Conservation (phyloP, 2,888 invertebrate genomes). For the Perizoma affinitatum region DNA sequence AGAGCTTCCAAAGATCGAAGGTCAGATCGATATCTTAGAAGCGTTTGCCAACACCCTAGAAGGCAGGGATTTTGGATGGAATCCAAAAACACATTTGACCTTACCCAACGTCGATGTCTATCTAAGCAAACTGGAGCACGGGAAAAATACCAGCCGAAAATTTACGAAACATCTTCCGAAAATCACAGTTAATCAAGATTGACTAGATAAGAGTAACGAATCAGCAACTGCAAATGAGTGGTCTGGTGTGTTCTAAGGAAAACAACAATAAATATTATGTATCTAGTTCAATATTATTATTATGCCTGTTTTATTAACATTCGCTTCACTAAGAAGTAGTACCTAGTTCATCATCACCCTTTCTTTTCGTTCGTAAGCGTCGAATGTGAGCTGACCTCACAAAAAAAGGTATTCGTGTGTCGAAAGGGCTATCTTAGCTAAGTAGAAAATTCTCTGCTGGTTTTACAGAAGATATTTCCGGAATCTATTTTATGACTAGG, state of each 20-base stretch:
- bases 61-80: conserved; percentile 48
- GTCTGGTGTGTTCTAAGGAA: conserved; percentile 15
- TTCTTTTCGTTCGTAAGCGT: too few species aligned
- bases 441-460: too few species aligned
- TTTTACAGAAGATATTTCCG: too few species aligned
- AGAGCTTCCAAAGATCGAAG: conserved; percentile 69
- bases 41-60: conserved; percentile 56
- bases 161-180: conserved; percentile 23
- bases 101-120: conserved; percentile 55
- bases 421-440: too few species aligned
- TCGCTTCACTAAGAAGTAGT: background rate
- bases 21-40: conserved; percentile 67
- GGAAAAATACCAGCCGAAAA: conserved; percentile 37
- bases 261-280: conserved; percentile 17
- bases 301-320: background rate
- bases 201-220: conserved; percentile 39
- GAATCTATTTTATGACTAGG: too few species aligned
- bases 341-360: too few species aligned
- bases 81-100: conserved; percentile 46
- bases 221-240: conserved; percentile 3
- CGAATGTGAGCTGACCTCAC: too few species aligned
- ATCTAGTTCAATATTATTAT: background rate
- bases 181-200: conserved; percentile 29
- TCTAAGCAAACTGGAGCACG: conserved; percentile 37
- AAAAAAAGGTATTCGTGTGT: too few species aligned